Evolutionary conservation across 1,140 invertebrate genomes (phyloP).

Genomic region (Propsilocerus akamusi): DNA sequence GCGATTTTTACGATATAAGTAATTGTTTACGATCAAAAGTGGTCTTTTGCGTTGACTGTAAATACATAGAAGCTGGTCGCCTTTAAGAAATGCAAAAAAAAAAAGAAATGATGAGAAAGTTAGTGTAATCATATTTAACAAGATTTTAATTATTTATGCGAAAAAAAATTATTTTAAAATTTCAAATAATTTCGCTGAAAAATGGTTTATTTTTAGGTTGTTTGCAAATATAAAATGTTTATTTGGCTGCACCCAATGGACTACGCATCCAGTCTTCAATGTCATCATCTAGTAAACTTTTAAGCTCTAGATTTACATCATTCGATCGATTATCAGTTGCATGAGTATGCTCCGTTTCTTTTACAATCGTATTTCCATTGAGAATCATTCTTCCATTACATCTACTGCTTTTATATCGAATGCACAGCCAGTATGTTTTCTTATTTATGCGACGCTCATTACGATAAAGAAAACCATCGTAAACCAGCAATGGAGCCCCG

Average conservation of each 20-base stretch:
- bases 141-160: too few species aligned
- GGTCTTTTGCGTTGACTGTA: constrained; percentile 10
- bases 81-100: not conserved
- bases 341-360: constrained; percentile 5
- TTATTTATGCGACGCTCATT: not conserved
- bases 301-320: not conserved
- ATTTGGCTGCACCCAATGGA: not conserved
- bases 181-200: not conserved
- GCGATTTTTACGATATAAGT: constrained; percentile 12
- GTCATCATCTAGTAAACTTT: not conserved
- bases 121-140: not conserved
- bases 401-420: constrained; percentile 2
- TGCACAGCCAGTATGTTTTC: constrained; percentile 6
- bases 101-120: not conserved
- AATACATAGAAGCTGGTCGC: constrained; percentile 9
- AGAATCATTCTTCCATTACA: constrained; percentile 6
- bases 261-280: not conserved
- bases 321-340: not conserved
- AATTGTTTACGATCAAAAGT: constrained; percentile 9
- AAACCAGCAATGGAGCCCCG: constrained; percentile 1
- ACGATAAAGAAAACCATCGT: constrained; percentile 1
- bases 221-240: not conserved
- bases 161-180: not conserved
- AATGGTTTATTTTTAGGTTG: not conserved
- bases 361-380: constrained; percentile 3